A percentile compares a stretch with the other conserved stretches of the same genome.
Conservation (phyloP, 2,113 vertebrate genomes). For the Nothobranchius furzeri region DNA sequence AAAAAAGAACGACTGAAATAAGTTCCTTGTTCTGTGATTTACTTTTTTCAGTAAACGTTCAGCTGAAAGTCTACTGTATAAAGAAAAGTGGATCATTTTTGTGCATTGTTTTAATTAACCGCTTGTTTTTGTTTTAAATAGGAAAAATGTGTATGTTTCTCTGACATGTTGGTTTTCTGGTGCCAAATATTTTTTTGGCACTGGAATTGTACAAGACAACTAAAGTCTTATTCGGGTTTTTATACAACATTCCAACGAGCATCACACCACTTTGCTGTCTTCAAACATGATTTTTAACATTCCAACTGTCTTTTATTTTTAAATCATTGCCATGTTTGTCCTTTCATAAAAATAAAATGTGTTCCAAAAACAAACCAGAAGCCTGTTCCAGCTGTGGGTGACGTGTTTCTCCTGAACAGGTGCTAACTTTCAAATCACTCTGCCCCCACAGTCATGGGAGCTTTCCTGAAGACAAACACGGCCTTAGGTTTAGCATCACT, state of each 20-base stretch:
- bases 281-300: background rate
- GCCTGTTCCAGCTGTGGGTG: constrained; percentile 37
- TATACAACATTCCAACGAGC: background rate
- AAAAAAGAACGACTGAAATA: too few relatives aligned
- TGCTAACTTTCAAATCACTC: constrained; percentile 53
- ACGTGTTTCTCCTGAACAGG: constrained; percentile 43
- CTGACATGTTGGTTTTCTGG: background rate
- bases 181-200: background rate
- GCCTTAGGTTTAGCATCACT: constrained; percentile 21
- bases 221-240: background rate
- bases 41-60: too few relatives aligned
- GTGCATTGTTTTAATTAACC: background rate
- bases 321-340: background rate
- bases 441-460: constrained; percentile 25
- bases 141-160: background rate
- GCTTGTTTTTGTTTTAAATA: background rate
- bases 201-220: constrained; percentile 3
- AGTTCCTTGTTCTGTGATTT: too few relatives aligned
- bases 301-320: background rate
- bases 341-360: constrained; percentile 38
- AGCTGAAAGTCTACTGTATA: too few relatives aligned
- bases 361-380: constrained; percentile 11
- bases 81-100: too few relatives aligned
- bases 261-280: background rate
- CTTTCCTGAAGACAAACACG: constrained; percentile 50